A percentile compares a stretch with the other conserved stretches of the same genome.
Evolutionary conservation across 2,113 vertebrate genomes (phyloP).

Genomic region (Echinops telfairi): DNA sequence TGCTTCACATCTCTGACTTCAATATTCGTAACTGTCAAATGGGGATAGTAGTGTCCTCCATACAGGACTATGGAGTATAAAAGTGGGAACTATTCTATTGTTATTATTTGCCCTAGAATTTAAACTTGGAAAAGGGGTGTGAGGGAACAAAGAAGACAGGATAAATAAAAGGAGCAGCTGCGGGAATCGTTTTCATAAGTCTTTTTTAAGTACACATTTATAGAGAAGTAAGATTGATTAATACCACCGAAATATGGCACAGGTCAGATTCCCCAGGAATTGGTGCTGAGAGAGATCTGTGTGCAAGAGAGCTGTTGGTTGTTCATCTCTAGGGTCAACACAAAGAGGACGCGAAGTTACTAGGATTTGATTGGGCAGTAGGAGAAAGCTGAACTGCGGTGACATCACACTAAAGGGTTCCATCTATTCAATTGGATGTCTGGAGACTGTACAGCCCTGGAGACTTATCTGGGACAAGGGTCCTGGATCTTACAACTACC

Average conservation of each 20-base stretch:
- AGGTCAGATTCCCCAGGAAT: background rate
- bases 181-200: too few relatives aligned
- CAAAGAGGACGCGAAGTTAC: too few relatives aligned
- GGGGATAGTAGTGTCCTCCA: too few relatives aligned
- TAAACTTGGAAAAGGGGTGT: background rate
- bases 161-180: background rate
- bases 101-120: background rate
- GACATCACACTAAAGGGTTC: background rate
- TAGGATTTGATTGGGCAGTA: background rate
- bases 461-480: background rate
- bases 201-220: background rate
- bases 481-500: background rate
- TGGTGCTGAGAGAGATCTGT: background rate
- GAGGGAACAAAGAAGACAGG: background rate
- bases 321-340: background rate
- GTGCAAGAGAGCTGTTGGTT: background rate
- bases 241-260: background rate
- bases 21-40: rapidly evolving
- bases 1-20: background rate
- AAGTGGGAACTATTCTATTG: too few relatives aligned
- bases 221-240: background rate
- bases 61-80: rapidly evolving
- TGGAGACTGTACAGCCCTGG: background rate
- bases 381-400: background rate
- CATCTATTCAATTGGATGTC: background rate